Percentiles rank a stretch among this genome's conserved stretches.
These are phyloP conservation scores for Meles meles DNA, from an alignment of 2,113 vertebrate species.

Conservation along the genomic window DNA sequence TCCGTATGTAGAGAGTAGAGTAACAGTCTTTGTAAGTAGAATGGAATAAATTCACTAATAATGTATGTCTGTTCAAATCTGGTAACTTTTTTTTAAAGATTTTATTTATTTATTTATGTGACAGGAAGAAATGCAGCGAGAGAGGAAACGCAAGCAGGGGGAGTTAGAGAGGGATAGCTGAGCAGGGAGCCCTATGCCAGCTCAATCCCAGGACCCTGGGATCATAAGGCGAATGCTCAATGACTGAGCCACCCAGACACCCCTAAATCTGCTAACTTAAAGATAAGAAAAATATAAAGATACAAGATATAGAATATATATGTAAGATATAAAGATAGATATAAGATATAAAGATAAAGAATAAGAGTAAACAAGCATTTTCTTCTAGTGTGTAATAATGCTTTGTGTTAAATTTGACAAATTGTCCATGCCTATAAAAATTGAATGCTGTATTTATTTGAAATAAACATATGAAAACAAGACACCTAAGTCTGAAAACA, in stretches of 20 bases:
- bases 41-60: neutral
- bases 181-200: too few relatives aligned
- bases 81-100: neutral
- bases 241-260: too few relatives aligned
- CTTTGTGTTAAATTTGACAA: conserved; percentile 72
- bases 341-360: neutral
- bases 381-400: conserved; percentile 64
- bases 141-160: too few relatives aligned
- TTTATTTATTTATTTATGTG: too few relatives aligned
- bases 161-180: too few relatives aligned
- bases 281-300: too few relatives aligned
- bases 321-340: too few relatives aligned
- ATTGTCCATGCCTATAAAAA: conserved; percentile 64
- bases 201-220: too few relatives aligned
- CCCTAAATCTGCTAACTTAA: neutral
- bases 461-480: conserved; percentile 80
- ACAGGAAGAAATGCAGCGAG: too few relatives aligned
- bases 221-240: too few relatives aligned
- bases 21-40: neutral
- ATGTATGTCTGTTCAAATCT: neutral
- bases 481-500: conserved; percentile 77
- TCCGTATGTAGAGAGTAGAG: neutral
- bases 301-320: too few relatives aligned
- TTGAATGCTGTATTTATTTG: conserved; percentile 72
- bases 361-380: conserved; percentile 75